These are phyloP conservation scores for Nyctereutes procyonoides DNA, from an alignment of 2,113 vertebrate genomes.

Conservation along the genomic window DNA sequence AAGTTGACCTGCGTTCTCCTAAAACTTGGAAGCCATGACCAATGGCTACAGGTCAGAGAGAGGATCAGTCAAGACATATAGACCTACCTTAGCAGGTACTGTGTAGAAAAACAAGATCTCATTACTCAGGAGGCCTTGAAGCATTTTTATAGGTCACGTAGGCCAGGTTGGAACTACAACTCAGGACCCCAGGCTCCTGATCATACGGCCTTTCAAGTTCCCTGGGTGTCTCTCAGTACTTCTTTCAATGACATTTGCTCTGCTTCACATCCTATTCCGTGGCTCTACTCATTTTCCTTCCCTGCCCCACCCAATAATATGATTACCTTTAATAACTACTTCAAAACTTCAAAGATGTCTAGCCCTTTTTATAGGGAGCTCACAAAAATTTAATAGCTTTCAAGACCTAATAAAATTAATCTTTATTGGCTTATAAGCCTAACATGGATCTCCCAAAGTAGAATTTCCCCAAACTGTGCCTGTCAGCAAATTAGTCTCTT, in stretches of 20 bases:
- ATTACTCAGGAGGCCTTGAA: background rate
- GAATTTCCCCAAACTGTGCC: background rate
- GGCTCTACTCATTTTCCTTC: background rate
- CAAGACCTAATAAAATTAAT: constrained; percentile 20
- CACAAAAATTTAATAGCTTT: constrained; percentile 6
- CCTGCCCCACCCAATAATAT: background rate
- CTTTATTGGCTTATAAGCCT: background rate
- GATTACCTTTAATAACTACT: constrained; percentile 4
- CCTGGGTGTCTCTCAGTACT: background rate
- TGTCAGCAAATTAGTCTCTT: background rate
- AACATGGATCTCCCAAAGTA: background rate
- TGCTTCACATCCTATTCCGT: background rate
- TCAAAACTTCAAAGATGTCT: background rate
- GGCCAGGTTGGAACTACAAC: background rate
- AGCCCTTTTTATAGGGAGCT: constrained; percentile 1
- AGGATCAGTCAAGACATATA: background rate
- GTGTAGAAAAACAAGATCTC: background rate
- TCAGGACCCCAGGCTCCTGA: background rate
- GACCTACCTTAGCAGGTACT: background rate
- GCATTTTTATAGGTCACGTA: background rate
- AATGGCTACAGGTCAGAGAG: background rate
- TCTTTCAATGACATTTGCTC: background rate
- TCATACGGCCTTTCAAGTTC: background rate
- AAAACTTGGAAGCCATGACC: background rate
- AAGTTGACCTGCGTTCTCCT: background rate